Percentiles rank a stretch among this genome's conserved stretches.
These are phyloP conservation scores for Eulemur mongoz DNA, from an alignment of 2,797 vertebrate genomes.

Conservation along the genomic window DNA sequence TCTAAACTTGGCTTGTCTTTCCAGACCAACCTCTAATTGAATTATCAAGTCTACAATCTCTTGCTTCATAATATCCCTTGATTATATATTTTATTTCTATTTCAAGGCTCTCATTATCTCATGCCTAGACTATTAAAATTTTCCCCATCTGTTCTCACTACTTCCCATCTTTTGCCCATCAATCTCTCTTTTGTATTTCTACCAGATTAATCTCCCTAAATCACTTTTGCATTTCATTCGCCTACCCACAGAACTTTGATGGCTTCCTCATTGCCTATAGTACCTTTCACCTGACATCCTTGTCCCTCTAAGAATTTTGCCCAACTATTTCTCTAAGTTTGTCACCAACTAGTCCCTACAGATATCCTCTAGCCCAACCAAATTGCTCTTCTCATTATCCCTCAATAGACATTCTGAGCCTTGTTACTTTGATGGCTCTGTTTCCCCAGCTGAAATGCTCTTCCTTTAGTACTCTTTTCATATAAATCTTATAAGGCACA, in stretches of 20 bases:
- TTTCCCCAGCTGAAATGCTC: background rate
- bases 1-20: background rate
- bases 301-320: background rate
- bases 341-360: background rate
- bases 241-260: background rate
- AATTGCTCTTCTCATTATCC: background rate
- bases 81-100: background rate
- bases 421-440: background rate
- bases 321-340: background rate
- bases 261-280: background rate
- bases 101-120: background rate
- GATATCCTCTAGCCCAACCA: background rate
- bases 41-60: background rate
- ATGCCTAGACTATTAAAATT: background rate
- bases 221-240: background rate
- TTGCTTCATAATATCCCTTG: background rate
- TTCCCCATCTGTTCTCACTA: background rate
- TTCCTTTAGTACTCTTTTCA: background rate
- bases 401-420: background rate
- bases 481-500: background rate
- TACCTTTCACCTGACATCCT: background rate
- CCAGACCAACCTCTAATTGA: background rate
- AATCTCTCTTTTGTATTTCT: background rate
- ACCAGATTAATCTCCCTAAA: background rate
- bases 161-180: background rate